A percentile compares a stretch with the other conserved stretches of the same genome.
Conservation (phyloP, 2,113 vertebrate genomes). For the Pogonocichla stellata region DNA sequence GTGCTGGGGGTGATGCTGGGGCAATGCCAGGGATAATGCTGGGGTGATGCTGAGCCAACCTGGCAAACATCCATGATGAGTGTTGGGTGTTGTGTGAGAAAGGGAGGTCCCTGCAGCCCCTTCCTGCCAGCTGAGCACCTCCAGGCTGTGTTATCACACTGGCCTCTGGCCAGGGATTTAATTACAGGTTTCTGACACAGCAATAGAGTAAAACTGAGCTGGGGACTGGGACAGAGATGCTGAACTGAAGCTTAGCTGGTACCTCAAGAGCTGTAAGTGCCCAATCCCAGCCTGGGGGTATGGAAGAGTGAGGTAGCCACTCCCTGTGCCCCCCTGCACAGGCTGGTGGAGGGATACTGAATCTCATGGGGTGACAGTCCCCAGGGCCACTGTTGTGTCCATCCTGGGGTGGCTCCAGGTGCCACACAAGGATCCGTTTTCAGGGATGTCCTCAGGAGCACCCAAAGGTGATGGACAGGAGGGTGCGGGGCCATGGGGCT, state of each 20-base stretch:
- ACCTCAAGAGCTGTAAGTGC: not conserved
- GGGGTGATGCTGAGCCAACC: not conserved
- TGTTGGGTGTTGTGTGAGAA: not conserved
- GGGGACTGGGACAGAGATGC: accelerated
- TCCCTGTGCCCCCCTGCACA: accelerated
- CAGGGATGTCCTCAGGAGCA: not conserved
- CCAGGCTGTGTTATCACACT: not conserved
- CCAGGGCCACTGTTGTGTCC: accelerated
- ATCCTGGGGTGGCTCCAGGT: accelerated
- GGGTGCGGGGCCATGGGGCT: not conserved
- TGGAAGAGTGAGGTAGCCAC: not conserved
- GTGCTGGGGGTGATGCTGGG: not conserved
- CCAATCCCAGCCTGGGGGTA: accelerated
- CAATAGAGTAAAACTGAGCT: not conserved
- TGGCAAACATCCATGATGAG: not conserved
- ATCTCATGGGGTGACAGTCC: not conserved
- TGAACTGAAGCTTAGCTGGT: not conserved
- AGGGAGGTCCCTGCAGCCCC: not conserved
- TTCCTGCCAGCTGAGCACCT: not conserved
- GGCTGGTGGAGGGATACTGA: not conserved
- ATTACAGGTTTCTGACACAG: not conserved
- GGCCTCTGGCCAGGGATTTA: not conserved
- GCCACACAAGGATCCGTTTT: accelerated
- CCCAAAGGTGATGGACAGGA: not conserved
- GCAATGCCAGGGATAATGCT: not conserved